Evolutionary conservation across 2,888 invertebrate species (phyloP), one percentile per base, ranked within the genome.

Genomic region (Drosophila anomelani): DNA sequence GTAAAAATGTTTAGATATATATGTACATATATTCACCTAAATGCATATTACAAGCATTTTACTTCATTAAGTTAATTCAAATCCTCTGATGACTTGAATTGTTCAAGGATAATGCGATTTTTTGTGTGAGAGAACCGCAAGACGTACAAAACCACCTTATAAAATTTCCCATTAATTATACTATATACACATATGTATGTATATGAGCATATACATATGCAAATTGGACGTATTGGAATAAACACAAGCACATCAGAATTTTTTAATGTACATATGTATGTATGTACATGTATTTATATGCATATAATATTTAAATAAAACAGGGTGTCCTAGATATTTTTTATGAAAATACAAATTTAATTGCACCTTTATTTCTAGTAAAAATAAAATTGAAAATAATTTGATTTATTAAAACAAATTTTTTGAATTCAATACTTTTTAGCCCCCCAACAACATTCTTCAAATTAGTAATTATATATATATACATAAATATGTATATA

Each of bases 91-190:
- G 13, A 13, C 4, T 20, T 34, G 0, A 34, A 8, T 7, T 51
- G 20, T 34, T 13, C 13, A 51, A 34, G 12, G 4, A 34, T 12
- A 32, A 32, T 34, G 0, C 0, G 8, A 23, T 17, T 34, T 20
- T 15, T 20, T 34, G 8, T 32, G 51, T 2, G 9, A 20, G 49
- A 51, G 34, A 20, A 51, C 20, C 15, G 1, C 2, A 32, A n/a
- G 4, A 49, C 13, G 13, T 34, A 4, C 15, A 13, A 51, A 51
- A 51, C 51, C 51, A 51, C 51, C 51, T 51, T 51, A 20, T 15
- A 34, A 17, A 34, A 5, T 20, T 34, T 17, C 8, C 13, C 32
- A 34, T 51, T 49, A 13, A 8, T 49, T 49, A 49, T 34, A 51
- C 26, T 26, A 9, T 15, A 26, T n/a, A 13, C 34, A 51, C 9